Percentiles rank a stretch among this genome's conserved stretches.
Evolutionary conservation across 2,888 invertebrate species (phyloP).

Genomic region (Hemithea aestivaria): DNA sequence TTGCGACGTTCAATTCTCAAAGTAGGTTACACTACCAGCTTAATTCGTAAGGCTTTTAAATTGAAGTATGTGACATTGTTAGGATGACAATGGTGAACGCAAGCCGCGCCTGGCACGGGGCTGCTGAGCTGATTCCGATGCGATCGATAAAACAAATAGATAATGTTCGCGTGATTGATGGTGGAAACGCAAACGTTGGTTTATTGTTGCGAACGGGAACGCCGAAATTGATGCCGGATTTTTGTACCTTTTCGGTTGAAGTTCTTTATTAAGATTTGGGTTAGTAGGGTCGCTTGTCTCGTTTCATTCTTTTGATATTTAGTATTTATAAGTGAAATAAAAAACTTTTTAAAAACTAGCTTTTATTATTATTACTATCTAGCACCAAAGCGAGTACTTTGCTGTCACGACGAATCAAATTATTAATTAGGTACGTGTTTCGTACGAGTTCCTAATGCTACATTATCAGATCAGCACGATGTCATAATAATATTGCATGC

Average conservation of each 20-base stretch:
- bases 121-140: slow-evolving; percentile 41
- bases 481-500: no score
- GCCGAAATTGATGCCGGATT: slow-evolving; percentile 23
- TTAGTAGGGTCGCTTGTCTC: slow-evolving; percentile 17
- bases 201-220: slow-evolving; percentile 45
- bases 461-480: no score
- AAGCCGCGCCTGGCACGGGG: slow-evolving; percentile 55
- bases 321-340: slow-evolving; percentile 1
- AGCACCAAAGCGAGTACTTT: no score
- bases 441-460: no score
- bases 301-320: not conserved
- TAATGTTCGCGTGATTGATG: slow-evolving; percentile 70
- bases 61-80: slow-evolving; percentile 40
- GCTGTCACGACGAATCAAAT: no score
- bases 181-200: slow-evolving; percentile 35
- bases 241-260: slow-evolving; percentile 26
- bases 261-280: slow-evolving; percentile 28
- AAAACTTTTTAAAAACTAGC: no score
- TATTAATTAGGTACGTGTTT: no score
- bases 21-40: slow-evolving; percentile 12
- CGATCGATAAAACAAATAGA: slow-evolving; percentile 66
- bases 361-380: no score
- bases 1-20: not conserved
- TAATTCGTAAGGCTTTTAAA: slow-evolving; percentile 6
- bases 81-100: slow-evolving; percentile 36